Evolutionary conservation across 2,113 vertebrate genomes (phyloP).

Genomic region (Fulmarus glacialis): DNA sequence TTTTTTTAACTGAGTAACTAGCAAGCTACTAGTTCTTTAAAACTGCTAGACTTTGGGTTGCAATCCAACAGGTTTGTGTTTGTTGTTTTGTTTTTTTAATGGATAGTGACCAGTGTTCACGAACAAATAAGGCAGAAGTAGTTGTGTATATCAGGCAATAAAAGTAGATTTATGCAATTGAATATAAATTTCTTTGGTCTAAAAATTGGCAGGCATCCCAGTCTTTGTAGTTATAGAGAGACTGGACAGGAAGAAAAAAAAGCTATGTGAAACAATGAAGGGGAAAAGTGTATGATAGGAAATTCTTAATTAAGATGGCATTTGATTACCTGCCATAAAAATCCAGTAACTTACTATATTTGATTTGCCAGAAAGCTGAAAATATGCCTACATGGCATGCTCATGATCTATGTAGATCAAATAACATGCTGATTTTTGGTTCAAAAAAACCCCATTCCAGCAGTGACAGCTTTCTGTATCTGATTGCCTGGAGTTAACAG

Average conservation of each 20-base stretch:
- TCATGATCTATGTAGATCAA: not conserved
- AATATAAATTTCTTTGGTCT: not conserved
- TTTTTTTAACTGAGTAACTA: not conserved
- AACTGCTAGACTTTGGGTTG: not conserved
- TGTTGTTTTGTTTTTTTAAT: not conserved
- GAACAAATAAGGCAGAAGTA: not conserved
- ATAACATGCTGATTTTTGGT: not conserved
- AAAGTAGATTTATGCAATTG: not conserved
- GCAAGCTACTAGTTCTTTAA: not conserved
- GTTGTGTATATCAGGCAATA: not conserved
- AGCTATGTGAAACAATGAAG: not conserved
- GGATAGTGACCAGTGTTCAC: not conserved
- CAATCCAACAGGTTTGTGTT: not conserved
- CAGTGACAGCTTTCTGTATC: not conserved
- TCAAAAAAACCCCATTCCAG: not conserved
- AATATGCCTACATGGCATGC: not conserved
- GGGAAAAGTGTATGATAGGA: not conserved
- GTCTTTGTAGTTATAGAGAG: not conserved
- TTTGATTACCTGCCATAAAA: conserved; percentile 48
- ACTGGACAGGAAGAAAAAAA: not conserved
- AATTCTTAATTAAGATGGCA: conserved; percentile 32
- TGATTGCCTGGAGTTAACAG: not conserved
- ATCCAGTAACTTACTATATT: not conserved
- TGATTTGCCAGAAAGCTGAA: not conserved
- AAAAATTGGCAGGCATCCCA: not conserved